phyloP scores from a whole-genome alignment of 2,888 invertebrate genomes.

The Dendrolimus pini region DNA sequence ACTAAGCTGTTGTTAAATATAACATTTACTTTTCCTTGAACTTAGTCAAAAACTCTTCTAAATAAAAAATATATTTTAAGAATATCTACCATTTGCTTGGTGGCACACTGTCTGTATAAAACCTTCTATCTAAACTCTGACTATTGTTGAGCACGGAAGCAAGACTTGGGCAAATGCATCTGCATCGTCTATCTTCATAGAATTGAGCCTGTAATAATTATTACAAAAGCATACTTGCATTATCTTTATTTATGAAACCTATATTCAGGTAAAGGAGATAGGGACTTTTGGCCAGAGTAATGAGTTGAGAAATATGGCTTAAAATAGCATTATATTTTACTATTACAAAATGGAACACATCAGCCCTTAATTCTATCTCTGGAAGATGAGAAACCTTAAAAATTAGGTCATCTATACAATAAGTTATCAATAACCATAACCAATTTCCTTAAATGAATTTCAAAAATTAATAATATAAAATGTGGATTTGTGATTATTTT shows the following conservation, averaged over 20 bases:
- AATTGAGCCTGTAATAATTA: slow-evolving; percentile 14
- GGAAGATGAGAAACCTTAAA: background rate
- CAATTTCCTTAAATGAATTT: background rate
- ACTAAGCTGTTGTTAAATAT: no score
- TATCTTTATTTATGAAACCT: background rate
- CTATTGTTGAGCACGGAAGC: slow-evolving; percentile 83
- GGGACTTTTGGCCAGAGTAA: no score
- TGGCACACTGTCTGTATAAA: slow-evolving; percentile 87
- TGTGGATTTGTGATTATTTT: background rate
- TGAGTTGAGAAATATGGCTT: no score
- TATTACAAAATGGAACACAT: no score
- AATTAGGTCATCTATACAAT: background rate
- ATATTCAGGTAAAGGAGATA: background rate
- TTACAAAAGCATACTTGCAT: background rate
- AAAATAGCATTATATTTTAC: no score
- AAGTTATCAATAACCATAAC: no score
- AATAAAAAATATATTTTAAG: no score
- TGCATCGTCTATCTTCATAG: slow-evolving; percentile 91
- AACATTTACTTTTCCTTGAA: no score
- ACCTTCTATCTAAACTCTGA: slow-evolving; percentile 75
- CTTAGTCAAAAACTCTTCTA: no score
- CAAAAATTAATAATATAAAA: background rate
- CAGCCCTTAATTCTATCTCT: no score
- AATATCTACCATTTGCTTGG: slow-evolving; percentile 84
- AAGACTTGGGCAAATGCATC: slow-evolving; percentile 90